Evolutionary conservation across 2,797 vertebrate genomes (phyloP).

Genomic region (Aulostomus chinensis): DNA sequence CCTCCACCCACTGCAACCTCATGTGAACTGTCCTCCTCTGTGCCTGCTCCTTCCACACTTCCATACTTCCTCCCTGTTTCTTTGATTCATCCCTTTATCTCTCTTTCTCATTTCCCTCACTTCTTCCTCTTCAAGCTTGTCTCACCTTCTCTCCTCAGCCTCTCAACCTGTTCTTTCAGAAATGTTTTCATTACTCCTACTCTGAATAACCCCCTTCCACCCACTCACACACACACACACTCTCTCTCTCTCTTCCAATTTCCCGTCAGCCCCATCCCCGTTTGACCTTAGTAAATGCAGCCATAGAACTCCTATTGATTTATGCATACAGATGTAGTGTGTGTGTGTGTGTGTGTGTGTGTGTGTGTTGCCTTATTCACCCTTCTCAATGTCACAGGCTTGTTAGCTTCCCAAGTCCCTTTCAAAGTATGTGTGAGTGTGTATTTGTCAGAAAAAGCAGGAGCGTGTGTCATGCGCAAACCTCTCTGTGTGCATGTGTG

Average conservation of each 20-base stretch:
- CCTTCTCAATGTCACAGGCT: conserved; percentile 73
- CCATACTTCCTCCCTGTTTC: background rate
- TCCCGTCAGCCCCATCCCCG: conserved; percentile 51
- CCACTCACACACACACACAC: conserved; percentile 15
- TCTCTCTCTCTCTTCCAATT: conserved; percentile 50
- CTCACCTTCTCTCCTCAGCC: conserved; percentile 21
- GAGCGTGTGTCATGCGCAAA: conserved; percentile 22
- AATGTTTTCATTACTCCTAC: conserved; percentile 47
- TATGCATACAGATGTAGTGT: conserved; percentile 62
- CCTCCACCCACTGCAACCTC: conserved; percentile 22
- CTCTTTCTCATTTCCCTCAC: conserved; percentile 3
- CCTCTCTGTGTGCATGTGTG: background rate
- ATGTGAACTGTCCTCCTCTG: conserved; percentile 19
- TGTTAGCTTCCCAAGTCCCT: conserved; percentile 51
- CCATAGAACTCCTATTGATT: conserved; percentile 68
- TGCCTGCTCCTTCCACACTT: background rate
- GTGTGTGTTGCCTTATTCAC: conserved; percentile 46
- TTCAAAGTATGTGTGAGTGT: conserved; percentile 27
- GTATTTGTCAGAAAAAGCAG: conserved; percentile 34
- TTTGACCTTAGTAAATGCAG: conserved; percentile 68
- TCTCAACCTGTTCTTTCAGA: conserved; percentile 31
- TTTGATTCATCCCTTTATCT: background rate
- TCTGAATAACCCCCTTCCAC: too few species aligned
- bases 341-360: conserved; percentile 21
- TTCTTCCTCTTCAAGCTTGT: background rate